Evolutionary conservation across 2,888 invertebrate species (phyloP), one percentile per base, ranked within the genome.

Genomic region (Eupithecia inturbata): DNA sequence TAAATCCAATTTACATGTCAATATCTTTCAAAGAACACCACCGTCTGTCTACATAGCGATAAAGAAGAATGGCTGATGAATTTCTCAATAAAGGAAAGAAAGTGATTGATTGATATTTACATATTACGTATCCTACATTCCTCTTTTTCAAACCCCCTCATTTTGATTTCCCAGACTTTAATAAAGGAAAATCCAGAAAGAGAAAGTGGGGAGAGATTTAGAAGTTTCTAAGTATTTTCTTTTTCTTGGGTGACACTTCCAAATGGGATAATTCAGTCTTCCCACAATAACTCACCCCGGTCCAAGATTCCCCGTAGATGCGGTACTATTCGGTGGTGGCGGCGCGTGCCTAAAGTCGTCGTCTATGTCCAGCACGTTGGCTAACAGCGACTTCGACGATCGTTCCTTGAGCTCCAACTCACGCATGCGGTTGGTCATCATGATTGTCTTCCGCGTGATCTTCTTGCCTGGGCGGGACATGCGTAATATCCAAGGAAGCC

Each of bases 401-500:
- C 98, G 96, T 92, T 99, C 98, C 91, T 98, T 98, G 82, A 99
- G 95, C 92, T 98, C 98, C 90, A 98, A 93, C 91, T 99, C 98
- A 86, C 98, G 96, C 97, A 98, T 98, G 85, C 98, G 96, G 89
- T 97, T 97, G 89, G 96, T 97, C 96, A 98, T 97, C 94, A 98
- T 95, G 86, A 98, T 97, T 77, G 97, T 97, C 94, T 98, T 98
- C 83, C 98, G 95, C 75, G 98, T 97, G 86, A 98, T 98, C 92
- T 98, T 98, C 95, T 98, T 98, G 70, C 98, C 99, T 63, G 99
- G 99, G 87, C 99, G 96, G 87, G 97, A 97, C 99, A 99, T 99
- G 77, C 99, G 96, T 87, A 99, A 95, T 80, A 99, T 96, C 98
- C 98, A 99, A 77, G 99, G 99, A 89, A 99, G 95, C 99, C 99